These are phyloP conservation scores for Rhamphomyia laevipes DNA, from an alignment of 2,888 invertebrate genomes.

Conservation along the genomic window DNA sequence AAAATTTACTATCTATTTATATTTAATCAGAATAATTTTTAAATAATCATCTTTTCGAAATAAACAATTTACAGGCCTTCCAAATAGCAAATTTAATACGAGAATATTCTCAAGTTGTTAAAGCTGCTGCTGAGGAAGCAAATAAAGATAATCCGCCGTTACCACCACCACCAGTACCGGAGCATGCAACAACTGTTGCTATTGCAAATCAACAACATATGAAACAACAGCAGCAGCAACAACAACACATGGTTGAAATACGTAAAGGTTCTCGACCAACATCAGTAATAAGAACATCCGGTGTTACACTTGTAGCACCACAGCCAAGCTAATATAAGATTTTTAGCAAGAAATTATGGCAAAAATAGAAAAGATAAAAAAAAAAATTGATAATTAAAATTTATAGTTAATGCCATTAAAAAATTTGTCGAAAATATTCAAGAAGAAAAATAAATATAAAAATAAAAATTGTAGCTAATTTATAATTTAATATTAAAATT, in stretches of 20 bases:
- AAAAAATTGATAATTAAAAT: too few species aligned
- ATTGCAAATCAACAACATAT: conserved; percentile 13
- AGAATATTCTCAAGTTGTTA: conserved; percentile 67
- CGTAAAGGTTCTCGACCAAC: conserved; percentile 18
- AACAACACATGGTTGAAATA: conserved; percentile 13
- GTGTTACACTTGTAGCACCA: conserved; percentile 20
- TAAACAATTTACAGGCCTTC: conserved; percentile 65
- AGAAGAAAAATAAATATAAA: too few species aligned
- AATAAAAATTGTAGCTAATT: too few species aligned
- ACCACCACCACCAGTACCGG: conserved; percentile 17
- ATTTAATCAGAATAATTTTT: neutral
- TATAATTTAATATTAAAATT: too few species aligned
- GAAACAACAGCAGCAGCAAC: conserved; percentile 5
- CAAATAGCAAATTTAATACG: conserved; percentile 86
- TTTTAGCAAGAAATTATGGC: conserved; percentile 12
- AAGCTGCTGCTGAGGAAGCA: conserved; percentile 22
- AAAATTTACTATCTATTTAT: neutral
- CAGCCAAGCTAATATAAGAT: conserved; percentile 23
- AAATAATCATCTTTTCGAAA: neutral
- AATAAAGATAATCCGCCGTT: conserved; percentile 15
- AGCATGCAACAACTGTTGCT: conserved; percentile 15
- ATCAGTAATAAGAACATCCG: conserved; percentile 20
- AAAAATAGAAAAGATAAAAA: too few species aligned
- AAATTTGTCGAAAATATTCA: too few species aligned
- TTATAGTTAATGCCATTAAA: too few species aligned